Percentiles rank a stretch among this genome's conserved stretches.
These are phyloP conservation scores for Leptobrachium ailaonicum DNA, from an alignment of 2,113 vertebrate species.

Conservation along the genomic window DNA sequence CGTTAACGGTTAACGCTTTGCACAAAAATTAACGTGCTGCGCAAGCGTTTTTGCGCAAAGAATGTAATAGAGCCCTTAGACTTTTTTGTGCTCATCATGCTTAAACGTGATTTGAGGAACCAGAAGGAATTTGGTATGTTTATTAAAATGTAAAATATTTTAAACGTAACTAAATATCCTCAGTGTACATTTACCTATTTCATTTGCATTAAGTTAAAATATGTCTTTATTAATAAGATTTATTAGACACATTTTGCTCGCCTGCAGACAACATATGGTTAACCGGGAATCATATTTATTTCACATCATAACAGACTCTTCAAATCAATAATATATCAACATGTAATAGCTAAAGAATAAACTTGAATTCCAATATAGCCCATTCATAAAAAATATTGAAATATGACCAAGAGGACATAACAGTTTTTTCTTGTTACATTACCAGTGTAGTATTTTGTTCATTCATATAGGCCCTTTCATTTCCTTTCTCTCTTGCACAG, in stretches of 20 bases:
- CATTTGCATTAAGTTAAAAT: no score
- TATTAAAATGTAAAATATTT: no score
- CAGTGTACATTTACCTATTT: no score
- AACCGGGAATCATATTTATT: neutral
- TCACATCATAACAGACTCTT: neutral
- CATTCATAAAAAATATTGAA: neutral
- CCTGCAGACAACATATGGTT: neutral
- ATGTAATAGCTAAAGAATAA: neutral
- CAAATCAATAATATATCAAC: neutral
- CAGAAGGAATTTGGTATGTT: no score
- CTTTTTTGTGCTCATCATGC: no score
- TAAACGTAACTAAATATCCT: no score
- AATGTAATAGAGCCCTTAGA: no score
- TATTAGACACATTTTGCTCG: neutral
- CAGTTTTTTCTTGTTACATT: neutral
- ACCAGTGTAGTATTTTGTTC: neutral
- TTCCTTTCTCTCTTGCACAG: constrained; percentile 4
- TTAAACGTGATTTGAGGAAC: no score
- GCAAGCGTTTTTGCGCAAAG: no score
- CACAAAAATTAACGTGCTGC: no score
- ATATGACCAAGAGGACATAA: neutral
- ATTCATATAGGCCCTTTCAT: neutral
- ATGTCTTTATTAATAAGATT: neutral
- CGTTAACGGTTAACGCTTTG: no score
- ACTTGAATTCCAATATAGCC: neutral